Evolutionary conservation across 2,113 vertebrate species (phyloP).

Genomic region (Anoura caudifer): DNA sequence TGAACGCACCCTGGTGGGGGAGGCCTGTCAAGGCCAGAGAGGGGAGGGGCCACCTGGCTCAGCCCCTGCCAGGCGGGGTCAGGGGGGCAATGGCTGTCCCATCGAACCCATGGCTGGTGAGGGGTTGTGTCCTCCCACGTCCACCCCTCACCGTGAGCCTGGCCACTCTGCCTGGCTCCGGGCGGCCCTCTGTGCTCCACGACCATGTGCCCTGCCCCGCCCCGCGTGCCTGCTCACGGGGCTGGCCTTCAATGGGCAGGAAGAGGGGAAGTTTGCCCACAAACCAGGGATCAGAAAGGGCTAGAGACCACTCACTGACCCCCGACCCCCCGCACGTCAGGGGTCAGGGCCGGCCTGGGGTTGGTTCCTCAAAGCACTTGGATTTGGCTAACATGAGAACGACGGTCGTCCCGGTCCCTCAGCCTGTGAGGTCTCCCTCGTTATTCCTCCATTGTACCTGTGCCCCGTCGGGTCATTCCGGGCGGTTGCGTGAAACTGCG

Average conservation of each 20-base stretch:
- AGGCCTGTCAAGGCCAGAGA: neutral
- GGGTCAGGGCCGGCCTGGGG: neutral
- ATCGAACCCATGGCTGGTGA: no score
- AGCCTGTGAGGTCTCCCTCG: neutral
- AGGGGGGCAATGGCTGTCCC: no score
- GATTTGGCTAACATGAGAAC: neutral
- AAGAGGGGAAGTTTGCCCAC: neutral
- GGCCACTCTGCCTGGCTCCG: fast-evolving
- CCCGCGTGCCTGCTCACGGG: neutral
- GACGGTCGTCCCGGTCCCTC: fast-evolving
- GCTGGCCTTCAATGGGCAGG: neutral
- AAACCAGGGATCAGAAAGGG: neutral
- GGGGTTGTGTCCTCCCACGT: neutral
- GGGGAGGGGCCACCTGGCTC: no score
- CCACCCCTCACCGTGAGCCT: neutral
- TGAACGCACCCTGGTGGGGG: neutral
- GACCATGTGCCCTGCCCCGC: fast-evolving
- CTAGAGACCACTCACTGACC: neutral
- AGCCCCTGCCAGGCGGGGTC: no score
- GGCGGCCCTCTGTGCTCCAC: no score
- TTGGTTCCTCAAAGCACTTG: neutral
- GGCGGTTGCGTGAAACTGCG: neutral
- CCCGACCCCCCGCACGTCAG: no score
- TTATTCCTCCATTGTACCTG: neutral
- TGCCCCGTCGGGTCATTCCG: neutral